Conservation (phyloP, 1,140 invertebrate genomes). For the Solen grandis region DNA sequence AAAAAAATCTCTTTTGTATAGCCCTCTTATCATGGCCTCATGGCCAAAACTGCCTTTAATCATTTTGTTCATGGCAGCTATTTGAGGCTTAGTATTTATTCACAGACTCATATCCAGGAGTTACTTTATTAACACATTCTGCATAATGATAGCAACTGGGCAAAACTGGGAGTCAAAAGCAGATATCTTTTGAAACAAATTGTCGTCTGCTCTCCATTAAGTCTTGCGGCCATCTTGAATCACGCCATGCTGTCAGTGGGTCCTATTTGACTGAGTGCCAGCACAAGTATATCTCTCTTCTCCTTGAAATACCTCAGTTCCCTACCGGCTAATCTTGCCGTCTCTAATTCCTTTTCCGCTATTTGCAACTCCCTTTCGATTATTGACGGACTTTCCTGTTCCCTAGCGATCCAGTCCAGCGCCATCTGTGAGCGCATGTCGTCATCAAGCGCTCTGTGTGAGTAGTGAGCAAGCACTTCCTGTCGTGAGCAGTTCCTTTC, state of each 20-base stretch:
- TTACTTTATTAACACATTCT: too few relatives aligned
- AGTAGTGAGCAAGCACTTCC: conserved; percentile 97
- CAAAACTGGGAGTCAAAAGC: too few relatives aligned
- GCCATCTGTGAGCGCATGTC: conserved; percentile 98
- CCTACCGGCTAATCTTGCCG: conserved; percentile 92
- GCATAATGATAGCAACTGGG: too few relatives aligned
- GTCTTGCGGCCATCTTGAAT: too few relatives aligned
- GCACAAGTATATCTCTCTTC: conserved; percentile 95
- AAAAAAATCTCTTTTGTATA: too few relatives aligned
- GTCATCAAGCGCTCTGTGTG: conserved; percentile 92
- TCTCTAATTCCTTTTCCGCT: conserved; percentile 93
- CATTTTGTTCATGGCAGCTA: too few relatives aligned
- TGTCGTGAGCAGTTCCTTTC: conserved; percentile 96
- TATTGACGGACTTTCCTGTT: conserved; percentile 90
- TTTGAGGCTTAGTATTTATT: too few relatives aligned
- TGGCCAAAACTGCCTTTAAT: too few relatives aligned
- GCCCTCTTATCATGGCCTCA: too few relatives aligned
- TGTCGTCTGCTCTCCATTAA: too few relatives aligned
- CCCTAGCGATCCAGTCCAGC: conserved; percentile 94
- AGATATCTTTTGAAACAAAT: too few relatives aligned
- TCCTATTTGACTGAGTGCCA: conserved; percentile 84
- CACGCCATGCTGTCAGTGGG: conserved; percentile 75
- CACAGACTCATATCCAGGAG: too few relatives aligned
- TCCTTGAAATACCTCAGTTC: conserved; percentile 97
- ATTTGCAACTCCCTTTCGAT: conserved; percentile 90